A percentile compares a stretch with the other conserved stretches of the same genome.
Conservation (phyloP, 2,888 invertebrate genomes). For the Noctua fimbriata region DNA sequence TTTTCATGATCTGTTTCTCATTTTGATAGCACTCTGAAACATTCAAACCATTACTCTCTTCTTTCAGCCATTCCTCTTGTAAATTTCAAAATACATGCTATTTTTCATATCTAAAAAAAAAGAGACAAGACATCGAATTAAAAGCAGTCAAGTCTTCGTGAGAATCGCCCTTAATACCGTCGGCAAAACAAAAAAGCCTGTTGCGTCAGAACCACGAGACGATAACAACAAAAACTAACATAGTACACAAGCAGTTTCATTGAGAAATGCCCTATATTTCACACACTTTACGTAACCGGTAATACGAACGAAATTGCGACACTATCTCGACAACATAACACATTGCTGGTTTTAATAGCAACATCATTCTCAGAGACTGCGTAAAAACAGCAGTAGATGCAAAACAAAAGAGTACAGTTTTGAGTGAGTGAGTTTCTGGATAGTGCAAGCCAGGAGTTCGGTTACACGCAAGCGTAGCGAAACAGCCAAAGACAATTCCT, state of each 20-base stretch:
- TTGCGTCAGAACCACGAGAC: conserved; percentile 36
- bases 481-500: conserved; percentile 57
- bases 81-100: background rate
- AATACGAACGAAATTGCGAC: conserved; percentile 12
- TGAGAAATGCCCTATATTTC: conserved; percentile 75
- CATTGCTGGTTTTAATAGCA: conserved; percentile 56
- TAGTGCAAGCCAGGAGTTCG: conserved; percentile 59
- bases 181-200: conserved; percentile 51
- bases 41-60: background rate
- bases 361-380: conserved; percentile 4
- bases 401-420: conserved; percentile 17
- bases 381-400: conserved; percentile 45
- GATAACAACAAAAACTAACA: conserved; percentile 59
- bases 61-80: background rate
- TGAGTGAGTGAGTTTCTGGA: conserved; percentile 7
- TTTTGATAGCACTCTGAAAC: background rate
- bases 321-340: conserved; percentile 33
- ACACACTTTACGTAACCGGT: conserved; percentile 56
- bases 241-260: conserved; percentile 53
- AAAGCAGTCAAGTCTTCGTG: conserved; percentile 1
- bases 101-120: background rate
- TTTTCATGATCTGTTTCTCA: background rate
- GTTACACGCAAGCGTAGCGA: conserved; percentile 68
- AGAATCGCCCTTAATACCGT: conserved; percentile 22
- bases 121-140: background rate